Conservation (phyloP, 2,888 invertebrate genomes). For the Chrysolina oricalcia region DNA sequence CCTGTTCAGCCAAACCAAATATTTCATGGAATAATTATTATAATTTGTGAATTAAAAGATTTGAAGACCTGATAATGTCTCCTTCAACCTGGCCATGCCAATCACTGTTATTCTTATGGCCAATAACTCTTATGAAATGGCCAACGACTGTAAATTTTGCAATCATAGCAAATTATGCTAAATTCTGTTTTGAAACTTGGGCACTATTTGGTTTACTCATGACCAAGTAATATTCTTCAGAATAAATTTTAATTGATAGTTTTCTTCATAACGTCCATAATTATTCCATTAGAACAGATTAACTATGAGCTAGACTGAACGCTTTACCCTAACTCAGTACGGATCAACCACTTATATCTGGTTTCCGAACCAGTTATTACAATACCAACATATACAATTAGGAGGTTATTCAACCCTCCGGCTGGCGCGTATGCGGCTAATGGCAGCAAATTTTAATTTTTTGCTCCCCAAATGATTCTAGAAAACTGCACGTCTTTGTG, state of each 20-base stretch:
- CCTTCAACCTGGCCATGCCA: background rate
- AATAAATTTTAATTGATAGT: background rate
- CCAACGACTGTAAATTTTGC: constrained; percentile 10
- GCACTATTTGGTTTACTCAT: background rate
- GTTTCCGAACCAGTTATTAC: too few species aligned
- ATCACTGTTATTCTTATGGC: constrained; percentile 4
- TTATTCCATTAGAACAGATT: background rate
- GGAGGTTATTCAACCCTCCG: too few species aligned
- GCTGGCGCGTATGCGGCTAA: too few species aligned
- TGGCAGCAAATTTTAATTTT: too few species aligned
- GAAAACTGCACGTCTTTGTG: too few species aligned
- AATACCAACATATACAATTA: too few species aligned
- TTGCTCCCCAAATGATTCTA: too few species aligned
- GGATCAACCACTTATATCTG: too few species aligned
- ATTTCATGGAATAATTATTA: background rate
- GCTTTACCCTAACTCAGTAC: too few species aligned
- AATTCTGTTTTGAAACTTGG: background rate
- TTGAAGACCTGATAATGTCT: constrained; percentile 7
- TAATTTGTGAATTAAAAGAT: background rate
- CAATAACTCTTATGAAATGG: constrained; percentile 5
- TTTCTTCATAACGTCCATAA: background rate
- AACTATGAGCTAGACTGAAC: too few species aligned
- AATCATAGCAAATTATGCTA: background rate
- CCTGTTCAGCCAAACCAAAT: constrained; percentile 15
- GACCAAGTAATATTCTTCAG: background rate